These are phyloP conservation scores for Toxotes chatareus DNA, from an alignment of 2,113 vertebrate species.

Conservation along the genomic window DNA sequence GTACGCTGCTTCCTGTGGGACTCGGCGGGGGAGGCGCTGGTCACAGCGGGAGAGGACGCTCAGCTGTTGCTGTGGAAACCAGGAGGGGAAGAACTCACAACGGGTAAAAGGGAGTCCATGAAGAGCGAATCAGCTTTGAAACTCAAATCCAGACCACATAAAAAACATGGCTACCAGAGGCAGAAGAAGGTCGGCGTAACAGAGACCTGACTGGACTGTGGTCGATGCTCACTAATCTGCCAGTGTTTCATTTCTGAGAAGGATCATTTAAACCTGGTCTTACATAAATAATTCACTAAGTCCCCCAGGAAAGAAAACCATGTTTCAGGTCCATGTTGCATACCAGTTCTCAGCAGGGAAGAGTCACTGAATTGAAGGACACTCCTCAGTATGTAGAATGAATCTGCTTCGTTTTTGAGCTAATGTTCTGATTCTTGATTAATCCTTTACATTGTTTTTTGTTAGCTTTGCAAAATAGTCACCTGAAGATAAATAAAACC, in stretches of 20 bases:
- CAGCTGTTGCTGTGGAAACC: conserved; percentile 93
- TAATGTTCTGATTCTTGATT: no score
- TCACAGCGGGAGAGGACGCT: conserved; percentile 94
- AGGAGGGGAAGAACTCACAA: conserved; percentile 79
- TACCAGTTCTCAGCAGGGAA: no score
- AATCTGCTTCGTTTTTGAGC: no score
- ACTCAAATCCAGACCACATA: conserved; percentile 87
- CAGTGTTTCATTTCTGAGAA: neutral
- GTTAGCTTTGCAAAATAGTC: no score
- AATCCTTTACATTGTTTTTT: no score
- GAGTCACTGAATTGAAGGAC: no score
- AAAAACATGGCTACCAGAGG: conserved; percentile 77
- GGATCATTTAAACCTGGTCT: neutral
- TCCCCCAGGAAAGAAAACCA: neutral
- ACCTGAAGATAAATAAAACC: no score
- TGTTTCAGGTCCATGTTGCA: neutral
- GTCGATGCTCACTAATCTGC: neutral
- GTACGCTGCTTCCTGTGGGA: conserved; percentile 93
- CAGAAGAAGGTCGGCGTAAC: conserved; percentile 60
- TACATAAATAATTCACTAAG: neutral
- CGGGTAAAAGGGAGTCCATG: conserved; percentile 80
- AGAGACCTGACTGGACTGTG: neutral
- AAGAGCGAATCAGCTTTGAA: conserved; percentile 89
- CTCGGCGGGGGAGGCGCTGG: conserved; percentile 76
- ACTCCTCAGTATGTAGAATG: no score